Base-by-base conservation (phyloP, 2,113 vertebrate genomes). In the Aphyosemion australe region DNA sequence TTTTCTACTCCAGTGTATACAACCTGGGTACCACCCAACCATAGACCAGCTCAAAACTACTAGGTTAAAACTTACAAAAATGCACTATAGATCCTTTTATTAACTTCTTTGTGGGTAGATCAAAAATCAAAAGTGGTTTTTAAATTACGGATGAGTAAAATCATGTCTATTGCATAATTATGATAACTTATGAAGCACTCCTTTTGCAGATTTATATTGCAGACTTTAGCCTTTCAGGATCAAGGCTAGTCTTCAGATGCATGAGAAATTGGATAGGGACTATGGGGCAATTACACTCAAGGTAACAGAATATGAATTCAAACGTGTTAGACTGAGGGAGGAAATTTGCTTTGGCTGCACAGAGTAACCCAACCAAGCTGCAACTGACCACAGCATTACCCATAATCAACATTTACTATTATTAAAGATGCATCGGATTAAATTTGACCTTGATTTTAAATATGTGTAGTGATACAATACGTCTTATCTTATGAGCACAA, bases 241-340 rank as follows among this genome's bases (percentile, higher is more conserved):
- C 20, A 21, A 53, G 49, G 34, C 42, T 21, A 41, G 18, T 18
- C 16, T 31, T 57, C 20, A 49, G 1, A 39, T 39, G 37, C 37
- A 39, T 39, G 37, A 8, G 64, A 57, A 47, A 48, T 61, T 10
- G 1, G 21, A 34, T 8, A 8, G 13, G 48, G 0, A 12, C 2
- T 18, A 49, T 1, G 26, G 12, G 31, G 43, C 49, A 56, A 68
- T 64, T 65, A 61, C 3, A 19, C 45, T 59, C 10, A 34, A 49
- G 12, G 19, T 54, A 43, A 37, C 39, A 47, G 46, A 56, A 59
- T 51, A 7, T 56, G 34, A 46, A 64, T 41, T 50, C 60, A 60
- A 50, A 78, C 55, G 45, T 61, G 65, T 61, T 3, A 6, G 47
- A 19, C 1, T 42, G n/a, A 74, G 39, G 51, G 50, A 79, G 26